Conservation (phyloP, 2,888 invertebrate genomes). For the Trachelus tabidus region DNA sequence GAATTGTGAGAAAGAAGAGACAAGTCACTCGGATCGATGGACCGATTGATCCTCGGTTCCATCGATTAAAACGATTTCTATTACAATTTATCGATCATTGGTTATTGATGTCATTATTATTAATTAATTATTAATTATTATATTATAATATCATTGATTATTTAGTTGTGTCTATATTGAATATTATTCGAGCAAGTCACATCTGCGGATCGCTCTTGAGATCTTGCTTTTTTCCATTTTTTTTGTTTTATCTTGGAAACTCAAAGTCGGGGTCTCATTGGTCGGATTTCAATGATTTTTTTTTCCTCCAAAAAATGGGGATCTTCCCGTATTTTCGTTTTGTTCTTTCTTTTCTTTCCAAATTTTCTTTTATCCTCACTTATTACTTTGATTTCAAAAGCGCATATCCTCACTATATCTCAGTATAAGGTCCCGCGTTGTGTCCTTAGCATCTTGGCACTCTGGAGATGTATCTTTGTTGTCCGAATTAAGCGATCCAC, state of each 20-base stretch:
- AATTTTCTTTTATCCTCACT: not conserved
- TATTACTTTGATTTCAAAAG: not conserved
- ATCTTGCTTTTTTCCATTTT: not conserved
- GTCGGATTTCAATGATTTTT: not conserved
- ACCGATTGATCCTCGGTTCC: conserved; percentile 30
- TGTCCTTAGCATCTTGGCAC: not conserved
- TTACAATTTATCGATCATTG: conserved; percentile 40
- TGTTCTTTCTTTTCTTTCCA: not conserved
- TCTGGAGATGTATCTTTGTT: not conserved
- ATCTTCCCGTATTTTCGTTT: not conserved
- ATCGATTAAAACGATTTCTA: conserved; percentile 44
- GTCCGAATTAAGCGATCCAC: not conserved
- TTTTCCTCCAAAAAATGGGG: not conserved
- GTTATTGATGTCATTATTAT: conserved; percentile 37
- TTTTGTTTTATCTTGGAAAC: not conserved
- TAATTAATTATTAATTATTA: conserved; percentile 16
- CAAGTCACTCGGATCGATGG: conserved; percentile 28
- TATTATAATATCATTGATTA: not conserved
- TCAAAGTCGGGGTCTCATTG: not conserved
- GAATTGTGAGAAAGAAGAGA: conserved; percentile 12
- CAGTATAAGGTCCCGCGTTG: not conserved
- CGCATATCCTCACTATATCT: not conserved
- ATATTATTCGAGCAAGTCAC: not conserved
- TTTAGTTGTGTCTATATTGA: not conserved
- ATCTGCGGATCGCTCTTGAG: not conserved